Conservation (phyloP, 2,797 vertebrate species). For the Pempheris klunzingeri region DNA sequence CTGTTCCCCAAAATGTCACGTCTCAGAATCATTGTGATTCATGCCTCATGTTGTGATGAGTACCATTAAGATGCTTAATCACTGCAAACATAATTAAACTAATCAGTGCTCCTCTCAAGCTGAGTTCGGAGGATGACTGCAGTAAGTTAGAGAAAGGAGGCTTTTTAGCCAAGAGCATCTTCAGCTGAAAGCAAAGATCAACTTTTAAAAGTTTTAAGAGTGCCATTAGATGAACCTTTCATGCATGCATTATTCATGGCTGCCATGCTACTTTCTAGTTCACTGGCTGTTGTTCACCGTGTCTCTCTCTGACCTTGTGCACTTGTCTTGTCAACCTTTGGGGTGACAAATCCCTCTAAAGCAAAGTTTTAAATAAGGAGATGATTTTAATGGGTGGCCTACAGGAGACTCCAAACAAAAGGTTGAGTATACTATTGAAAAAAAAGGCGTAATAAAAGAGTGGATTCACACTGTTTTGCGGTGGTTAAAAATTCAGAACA, state of each 20-base stretch:
- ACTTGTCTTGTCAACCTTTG: slow-evolving; percentile 67
- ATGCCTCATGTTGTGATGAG: slow-evolving; percentile 61
- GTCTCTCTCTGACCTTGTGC: slow-evolving; percentile 60
- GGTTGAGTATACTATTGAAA: slow-evolving; percentile 51
- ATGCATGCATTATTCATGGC: slow-evolving; percentile 79
- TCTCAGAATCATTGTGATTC: slow-evolving; percentile 62
- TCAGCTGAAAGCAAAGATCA: slow-evolving; percentile 54
- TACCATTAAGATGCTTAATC: slow-evolving; percentile 70
- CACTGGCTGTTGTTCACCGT: slow-evolving; percentile 55
- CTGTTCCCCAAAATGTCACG: slow-evolving; percentile 30
- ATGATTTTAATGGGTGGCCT: slow-evolving; percentile 67
- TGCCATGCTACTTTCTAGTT: slow-evolving; percentile 68
- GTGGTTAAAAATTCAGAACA: slow-evolving; percentile 30
- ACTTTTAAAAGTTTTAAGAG: slow-evolving; percentile 74
- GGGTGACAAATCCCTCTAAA: slow-evolving; percentile 55
- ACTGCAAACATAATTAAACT: slow-evolving; percentile 79
- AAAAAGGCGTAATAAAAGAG: slow-evolving; percentile 21
- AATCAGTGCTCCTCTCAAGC: slow-evolving; percentile 71
- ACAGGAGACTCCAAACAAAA: slow-evolving; percentile 50
- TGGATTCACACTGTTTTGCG: slow-evolving; percentile 16
- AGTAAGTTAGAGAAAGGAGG: slow-evolving; percentile 22
- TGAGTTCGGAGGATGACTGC: slow-evolving; percentile 50
- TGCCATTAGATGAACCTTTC: slow-evolving; percentile 72
- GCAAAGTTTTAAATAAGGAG: slow-evolving; percentile 45
- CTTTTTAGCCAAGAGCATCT: slow-evolving; percentile 49